Evolutionary conservation across 2,888 invertebrate species (phyloP).

Genomic region (Neoscelio sp.): DNA sequence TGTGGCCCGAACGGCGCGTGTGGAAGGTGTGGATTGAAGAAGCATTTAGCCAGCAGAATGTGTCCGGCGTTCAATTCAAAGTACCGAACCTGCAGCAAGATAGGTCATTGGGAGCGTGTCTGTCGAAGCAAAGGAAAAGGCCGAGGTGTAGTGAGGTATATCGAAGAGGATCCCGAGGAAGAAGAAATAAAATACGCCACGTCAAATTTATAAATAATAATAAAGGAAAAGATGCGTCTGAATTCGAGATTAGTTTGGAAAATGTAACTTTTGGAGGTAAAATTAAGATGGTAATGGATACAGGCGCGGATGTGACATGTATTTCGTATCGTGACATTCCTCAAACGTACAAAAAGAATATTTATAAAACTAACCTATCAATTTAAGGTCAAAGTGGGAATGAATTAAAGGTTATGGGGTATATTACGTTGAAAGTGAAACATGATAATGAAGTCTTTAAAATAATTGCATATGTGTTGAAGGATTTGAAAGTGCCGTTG

Average conservation of each 20-base stretch:
- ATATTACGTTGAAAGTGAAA: no score
- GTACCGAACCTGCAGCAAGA: slow-evolving; percentile 63
- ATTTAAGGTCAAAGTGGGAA: slow-evolving; percentile 46
- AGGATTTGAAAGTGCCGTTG: no score
- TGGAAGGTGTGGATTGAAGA: slow-evolving; percentile 29
- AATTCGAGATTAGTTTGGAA: background rate
- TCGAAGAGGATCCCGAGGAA: no score
- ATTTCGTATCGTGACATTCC: slow-evolving; percentile 29
- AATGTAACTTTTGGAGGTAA: slow-evolving; percentile 2
- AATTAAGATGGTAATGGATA: slow-evolving; percentile 41
- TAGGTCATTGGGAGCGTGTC: slow-evolving; percentile 64
- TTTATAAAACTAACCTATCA: slow-evolving; percentile 19
- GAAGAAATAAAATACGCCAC: no score
- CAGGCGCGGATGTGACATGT: slow-evolving; percentile 52
- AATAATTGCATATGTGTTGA: no score
- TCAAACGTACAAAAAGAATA: slow-evolving; percentile 2
- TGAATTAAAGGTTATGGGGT: slow-evolving; percentile 30
- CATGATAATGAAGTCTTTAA: no score
- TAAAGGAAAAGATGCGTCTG: background rate
- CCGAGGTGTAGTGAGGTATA: no score
- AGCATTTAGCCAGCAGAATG: slow-evolving; percentile 11
- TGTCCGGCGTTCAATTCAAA: slow-evolving; percentile 65
- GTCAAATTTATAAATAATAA: no score
- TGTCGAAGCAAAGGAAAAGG: background rate
- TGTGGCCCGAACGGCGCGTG: no score